These are phyloP conservation scores for Barbus barbus DNA, from an alignment of 2,113 vertebrate genomes.

Conservation along the genomic window DNA sequence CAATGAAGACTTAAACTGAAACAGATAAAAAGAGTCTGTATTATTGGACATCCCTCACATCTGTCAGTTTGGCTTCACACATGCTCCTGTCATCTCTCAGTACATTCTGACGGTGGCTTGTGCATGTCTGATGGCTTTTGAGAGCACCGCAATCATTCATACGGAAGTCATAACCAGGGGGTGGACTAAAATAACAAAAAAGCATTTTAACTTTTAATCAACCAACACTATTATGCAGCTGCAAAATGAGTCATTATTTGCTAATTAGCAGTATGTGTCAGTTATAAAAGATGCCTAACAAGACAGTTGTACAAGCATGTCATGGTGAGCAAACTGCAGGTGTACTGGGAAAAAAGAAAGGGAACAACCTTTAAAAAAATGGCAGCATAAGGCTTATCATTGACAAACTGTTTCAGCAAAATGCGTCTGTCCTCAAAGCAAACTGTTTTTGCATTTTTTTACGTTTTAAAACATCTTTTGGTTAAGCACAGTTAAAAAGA, in stretches of 20 bases:
- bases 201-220: too few relatives aligned
- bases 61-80: constrained; percentile 30
- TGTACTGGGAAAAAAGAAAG: background rate
- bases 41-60: constrained; percentile 42
- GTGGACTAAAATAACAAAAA: constrained; percentile 2
- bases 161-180: constrained; percentile 6
- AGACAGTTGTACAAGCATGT: background rate
- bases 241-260: background rate
- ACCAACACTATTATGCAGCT: background rate
- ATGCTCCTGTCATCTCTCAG: constrained; percentile 23
- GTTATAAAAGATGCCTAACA: background rate
- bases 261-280: background rate
- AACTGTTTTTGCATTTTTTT: too few relatives aligned
- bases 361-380: background rate
- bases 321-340: background rate
- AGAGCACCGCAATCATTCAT: constrained; percentile 40
- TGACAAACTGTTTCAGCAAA: too few relatives aligned
- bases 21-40: constrained; percentile 4
- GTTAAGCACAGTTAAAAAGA: too few relatives aligned
- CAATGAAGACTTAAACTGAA: constrained; percentile 11
- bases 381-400: background rate
- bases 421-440: too few relatives aligned
- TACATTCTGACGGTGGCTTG: constrained; percentile 27
- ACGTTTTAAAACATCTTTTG: too few relatives aligned
- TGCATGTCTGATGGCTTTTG: background rate